These are phyloP conservation scores for Sarcophaga subvicina DNA, from an alignment of 2,888 invertebrate genomes.

Conservation along the genomic window DNA sequence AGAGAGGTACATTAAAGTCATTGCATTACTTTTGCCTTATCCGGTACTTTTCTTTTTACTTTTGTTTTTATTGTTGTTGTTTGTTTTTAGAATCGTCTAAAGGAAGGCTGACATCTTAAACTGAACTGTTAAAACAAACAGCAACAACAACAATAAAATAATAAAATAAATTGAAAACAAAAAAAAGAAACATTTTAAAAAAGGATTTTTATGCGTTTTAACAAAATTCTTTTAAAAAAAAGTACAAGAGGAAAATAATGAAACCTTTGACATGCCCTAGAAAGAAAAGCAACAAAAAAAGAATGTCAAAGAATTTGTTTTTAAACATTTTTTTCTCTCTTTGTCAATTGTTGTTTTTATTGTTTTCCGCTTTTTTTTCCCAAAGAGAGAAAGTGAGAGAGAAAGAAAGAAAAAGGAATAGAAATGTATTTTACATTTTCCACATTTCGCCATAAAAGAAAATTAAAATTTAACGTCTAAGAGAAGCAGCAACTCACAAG, in stretches of 20 bases:
- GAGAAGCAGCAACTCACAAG: neutral
- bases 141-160: conserved; percentile 24
- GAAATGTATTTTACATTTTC: neutral
- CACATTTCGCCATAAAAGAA: neutral
- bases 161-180: conserved; percentile 28
- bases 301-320: conserved; percentile 39
- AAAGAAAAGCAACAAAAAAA: conserved; percentile 29
- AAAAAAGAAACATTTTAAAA: conserved; percentile 50
- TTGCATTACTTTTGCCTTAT: too few species aligned
- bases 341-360: neutral
- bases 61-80: conserved; percentile 15
- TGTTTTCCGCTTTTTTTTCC: too few species aligned
- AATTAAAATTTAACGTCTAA: neutral
- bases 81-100: conserved; percentile 10
- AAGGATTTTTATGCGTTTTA: conserved; percentile 49
- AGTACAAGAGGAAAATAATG: neutral
- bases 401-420: neutral
- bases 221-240: conserved; percentile 11
- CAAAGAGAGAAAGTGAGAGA: too few species aligned
- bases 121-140: neutral
- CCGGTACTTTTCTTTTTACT: too few species aligned
- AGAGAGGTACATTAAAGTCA: too few species aligned
- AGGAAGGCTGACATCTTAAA: conserved; percentile 30
- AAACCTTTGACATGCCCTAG: conserved; percentile 54
- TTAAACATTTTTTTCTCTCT: conserved; percentile 4